Evolutionary conservation across 2,797 vertebrate species (phyloP).

Genomic region (Hypotaenidia okinawae): DNA sequence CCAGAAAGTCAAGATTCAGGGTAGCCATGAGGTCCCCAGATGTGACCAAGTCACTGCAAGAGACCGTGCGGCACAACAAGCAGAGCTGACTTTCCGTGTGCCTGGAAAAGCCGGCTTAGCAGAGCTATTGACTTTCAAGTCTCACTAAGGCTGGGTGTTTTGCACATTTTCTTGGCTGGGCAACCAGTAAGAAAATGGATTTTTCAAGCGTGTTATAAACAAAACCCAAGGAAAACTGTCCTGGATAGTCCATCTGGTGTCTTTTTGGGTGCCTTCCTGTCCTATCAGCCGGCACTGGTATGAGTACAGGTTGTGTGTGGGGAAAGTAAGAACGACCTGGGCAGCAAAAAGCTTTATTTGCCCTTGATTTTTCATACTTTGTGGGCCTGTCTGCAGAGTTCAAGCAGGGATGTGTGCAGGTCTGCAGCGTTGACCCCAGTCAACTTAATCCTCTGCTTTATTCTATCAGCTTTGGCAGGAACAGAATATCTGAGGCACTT

Average conservation of each 20-base stretch:
- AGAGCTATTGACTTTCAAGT: neutral
- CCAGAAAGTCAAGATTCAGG: constrained; percentile 16
- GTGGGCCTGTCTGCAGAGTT: neutral
- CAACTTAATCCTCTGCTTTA: neutral
- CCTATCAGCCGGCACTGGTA: neutral
- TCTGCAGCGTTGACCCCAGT: neutral
- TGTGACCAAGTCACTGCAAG: constrained; percentile 29
- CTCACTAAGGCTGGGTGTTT: neutral
- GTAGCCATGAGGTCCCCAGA: constrained; percentile 45
- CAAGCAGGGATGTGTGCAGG: neutral
- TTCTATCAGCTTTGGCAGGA: constrained; percentile 33
- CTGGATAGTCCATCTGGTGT: neutral
- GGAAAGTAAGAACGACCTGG: neutral
- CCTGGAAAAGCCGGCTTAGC: neutral
- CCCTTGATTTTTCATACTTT: neutral
- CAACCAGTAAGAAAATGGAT: neutral
- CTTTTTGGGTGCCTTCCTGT: neutral
- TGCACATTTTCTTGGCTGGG: constrained; percentile 16
- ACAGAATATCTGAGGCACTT: neutral
- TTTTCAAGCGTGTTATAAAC: neutral
- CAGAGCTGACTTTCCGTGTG: neutral
- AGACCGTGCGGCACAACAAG: neutral
- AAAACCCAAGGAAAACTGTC: neutral
- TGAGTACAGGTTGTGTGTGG: neutral
- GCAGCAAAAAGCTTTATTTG: neutral